Evolutionary conservation across 1,140 invertebrate species (phyloP), one percentile per base, ranked within the genome.

Genomic region (Caenorhabditis brenneri): DNA sequence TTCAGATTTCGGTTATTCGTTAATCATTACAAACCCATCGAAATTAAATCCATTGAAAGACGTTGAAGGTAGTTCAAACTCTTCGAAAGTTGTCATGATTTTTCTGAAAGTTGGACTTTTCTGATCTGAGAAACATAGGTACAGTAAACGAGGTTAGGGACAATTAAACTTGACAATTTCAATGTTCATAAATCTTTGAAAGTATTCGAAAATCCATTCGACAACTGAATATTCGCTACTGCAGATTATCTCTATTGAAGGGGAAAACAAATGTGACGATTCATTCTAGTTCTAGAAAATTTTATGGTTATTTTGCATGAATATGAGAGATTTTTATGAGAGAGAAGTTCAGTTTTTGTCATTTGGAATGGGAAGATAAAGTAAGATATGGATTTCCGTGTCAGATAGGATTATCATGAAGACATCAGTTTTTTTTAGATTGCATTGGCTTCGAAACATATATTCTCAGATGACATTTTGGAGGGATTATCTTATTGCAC

Each of bases 81-180:
- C 65, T 46, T 74, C 65, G n/a, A 74, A 74, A 24, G 36, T 74
- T 27, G 65, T 42, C 65, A 74, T 74, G 33, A 24, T 24, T 74
- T 16, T 31, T 36, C 31, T 65, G 31, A 10, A n/a, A 65, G 31
- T 27, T 33, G 31, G 19, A 36, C 33, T 27, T 36, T 1, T 36
- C 15, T 36, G 22, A 27, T 55, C 4, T 55, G 12, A 5, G 39
- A 42, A 42, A 42, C 39, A n/a, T 42, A 5, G 39, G 5, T 42
- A 6, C 5, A 55, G 24, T 6, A 55, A 55, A n/a, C 24, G n/a
- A 27, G 15, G 4, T 27, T 27, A n/a, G 5, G n/a, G 12, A 24
- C 22, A 27, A 27, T 24, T 24, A 7, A 24, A 55, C 3, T 2
- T 27, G 24, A 2, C 1, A 24, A 10, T 12, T 29, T 19, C 0